Conservation (phyloP, 1,140 invertebrate species). For the Cephus cinctus region DNA sequence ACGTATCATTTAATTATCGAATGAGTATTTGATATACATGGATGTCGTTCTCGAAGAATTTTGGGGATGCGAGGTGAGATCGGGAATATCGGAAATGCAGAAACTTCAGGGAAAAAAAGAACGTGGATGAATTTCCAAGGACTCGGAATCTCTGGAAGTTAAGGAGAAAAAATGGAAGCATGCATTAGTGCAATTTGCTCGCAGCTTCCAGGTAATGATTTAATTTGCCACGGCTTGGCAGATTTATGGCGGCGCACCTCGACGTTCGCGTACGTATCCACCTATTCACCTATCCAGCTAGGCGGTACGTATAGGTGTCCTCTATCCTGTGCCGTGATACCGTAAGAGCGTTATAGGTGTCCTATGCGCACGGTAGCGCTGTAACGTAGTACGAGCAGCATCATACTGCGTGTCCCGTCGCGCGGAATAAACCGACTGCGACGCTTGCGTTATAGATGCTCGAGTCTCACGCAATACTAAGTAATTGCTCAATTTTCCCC, state of each 20-base stretch:
- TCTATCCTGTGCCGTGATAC: too few species aligned
- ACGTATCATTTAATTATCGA: too few species aligned
- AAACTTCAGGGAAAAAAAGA: background rate
- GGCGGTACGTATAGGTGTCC: background rate
- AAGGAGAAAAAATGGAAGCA: constrained; percentile 13
- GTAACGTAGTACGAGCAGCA: constrained; percentile 10
- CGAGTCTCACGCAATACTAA: constrained; percentile 27
- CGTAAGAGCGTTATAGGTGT: too few species aligned
- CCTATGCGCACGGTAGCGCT: too few species aligned
- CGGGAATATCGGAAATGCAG: constrained; percentile 9
- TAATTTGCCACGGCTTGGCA: constrained; percentile 40
- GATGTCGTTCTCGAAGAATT: background rate
- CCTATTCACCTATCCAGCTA: constrained; percentile 6
- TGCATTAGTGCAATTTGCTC: constrained; percentile 41
- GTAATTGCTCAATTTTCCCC: constrained; percentile 39
- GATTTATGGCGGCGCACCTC: constrained; percentile 42
- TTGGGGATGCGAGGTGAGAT: constrained; percentile 1
- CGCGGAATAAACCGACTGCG: background rate
- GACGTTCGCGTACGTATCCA: constrained; percentile 17
- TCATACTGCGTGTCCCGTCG: constrained; percentile 17
- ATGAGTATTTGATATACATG: background rate
- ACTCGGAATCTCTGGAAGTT: background rate
- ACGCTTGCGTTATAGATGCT: constrained; percentile 12
- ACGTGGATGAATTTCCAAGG: background rate
- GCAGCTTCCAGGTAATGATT: constrained; percentile 46